Percentiles rank a stretch among this genome's conserved stretches.
These are phyloP conservation scores for Blera fallax DNA, from an alignment of 2,888 invertebrate species.

Conservation along the genomic window DNA sequence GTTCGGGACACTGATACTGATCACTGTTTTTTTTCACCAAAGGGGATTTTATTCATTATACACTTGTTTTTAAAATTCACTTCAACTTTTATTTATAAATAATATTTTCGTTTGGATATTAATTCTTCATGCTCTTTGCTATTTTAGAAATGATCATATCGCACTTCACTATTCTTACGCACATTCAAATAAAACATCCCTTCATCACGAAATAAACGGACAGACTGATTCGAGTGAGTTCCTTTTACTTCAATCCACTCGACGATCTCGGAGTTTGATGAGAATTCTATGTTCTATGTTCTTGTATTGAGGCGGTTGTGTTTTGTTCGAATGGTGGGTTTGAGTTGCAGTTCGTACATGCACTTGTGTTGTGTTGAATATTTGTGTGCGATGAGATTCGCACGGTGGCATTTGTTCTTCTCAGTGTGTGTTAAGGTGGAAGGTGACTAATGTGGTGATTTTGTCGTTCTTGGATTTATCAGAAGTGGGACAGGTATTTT, in stretches of 20 bases:
- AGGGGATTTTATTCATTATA: not conserved
- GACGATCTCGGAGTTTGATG: constrained; percentile 37
- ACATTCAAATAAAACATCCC: constrained; percentile 7
- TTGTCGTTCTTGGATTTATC: not conserved
- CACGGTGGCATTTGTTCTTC: not conserved
- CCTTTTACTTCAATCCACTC: constrained; percentile 26
- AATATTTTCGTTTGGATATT: not conserved
- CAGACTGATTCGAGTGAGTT: constrained; percentile 51
- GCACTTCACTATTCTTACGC: not conserved
- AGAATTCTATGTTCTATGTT: constrained; percentile 50
- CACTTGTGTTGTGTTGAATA: too few relatives aligned
- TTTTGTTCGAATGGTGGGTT: constrained; percentile 48
- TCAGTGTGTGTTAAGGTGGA: not conserved
- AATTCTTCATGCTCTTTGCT: not conserved
- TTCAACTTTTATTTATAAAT: not conserved
- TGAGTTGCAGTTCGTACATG: not conserved
- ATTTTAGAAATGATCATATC: not conserved
- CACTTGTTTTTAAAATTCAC: not conserved
- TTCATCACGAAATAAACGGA: constrained; percentile 25
- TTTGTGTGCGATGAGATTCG: not conserved
- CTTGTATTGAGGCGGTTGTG: constrained; percentile 50
- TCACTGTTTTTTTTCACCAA: not conserved
- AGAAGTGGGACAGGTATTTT: not conserved
- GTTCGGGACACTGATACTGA: not conserved
- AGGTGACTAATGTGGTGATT: not conserved